These are phyloP conservation scores for Columbina picui DNA, from an alignment of 2,113 vertebrate species.

Conservation along the genomic window DNA sequence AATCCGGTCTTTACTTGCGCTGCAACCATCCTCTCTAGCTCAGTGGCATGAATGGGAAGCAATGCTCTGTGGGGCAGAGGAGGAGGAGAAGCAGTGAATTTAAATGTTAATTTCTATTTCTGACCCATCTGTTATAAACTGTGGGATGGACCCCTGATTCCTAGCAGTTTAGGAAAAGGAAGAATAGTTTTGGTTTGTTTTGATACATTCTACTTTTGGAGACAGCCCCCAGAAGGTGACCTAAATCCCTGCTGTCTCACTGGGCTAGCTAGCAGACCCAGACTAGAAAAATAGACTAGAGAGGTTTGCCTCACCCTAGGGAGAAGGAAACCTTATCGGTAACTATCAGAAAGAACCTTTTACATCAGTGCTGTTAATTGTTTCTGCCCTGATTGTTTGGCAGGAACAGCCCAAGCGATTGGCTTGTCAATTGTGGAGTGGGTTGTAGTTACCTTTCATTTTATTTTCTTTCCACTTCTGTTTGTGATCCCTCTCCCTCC, in stretches of 20 bases:
- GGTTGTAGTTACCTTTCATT: background rate
- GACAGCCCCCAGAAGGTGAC: background rate
- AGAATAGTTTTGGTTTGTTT: background rate
- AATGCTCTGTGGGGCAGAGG: background rate
- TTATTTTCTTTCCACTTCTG: background rate
- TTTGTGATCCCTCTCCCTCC: background rate
- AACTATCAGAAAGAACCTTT: background rate
- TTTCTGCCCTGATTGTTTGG: conserved; percentile 3
- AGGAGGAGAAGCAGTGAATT: background rate
- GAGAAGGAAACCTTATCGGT: background rate
- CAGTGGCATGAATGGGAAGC: background rate
- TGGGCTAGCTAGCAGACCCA: background rate
- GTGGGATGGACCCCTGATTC: background rate
- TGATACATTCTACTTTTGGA: background rate
- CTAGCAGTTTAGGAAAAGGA: background rate
- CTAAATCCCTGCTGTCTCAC: background rate
- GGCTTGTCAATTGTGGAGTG: background rate
- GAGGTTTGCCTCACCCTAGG: background rate
- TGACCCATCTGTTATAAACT: background rate
- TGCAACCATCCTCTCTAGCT: background rate
- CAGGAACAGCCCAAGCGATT: background rate
- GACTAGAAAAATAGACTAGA: background rate
- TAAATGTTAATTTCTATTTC: background rate
- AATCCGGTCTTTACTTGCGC: rapidly evolving
- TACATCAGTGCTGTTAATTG: background rate